phyloP scores from a whole-genome alignment of 1,140 invertebrate genomes.

The Pseudomyrmex flavicornis region DNA sequence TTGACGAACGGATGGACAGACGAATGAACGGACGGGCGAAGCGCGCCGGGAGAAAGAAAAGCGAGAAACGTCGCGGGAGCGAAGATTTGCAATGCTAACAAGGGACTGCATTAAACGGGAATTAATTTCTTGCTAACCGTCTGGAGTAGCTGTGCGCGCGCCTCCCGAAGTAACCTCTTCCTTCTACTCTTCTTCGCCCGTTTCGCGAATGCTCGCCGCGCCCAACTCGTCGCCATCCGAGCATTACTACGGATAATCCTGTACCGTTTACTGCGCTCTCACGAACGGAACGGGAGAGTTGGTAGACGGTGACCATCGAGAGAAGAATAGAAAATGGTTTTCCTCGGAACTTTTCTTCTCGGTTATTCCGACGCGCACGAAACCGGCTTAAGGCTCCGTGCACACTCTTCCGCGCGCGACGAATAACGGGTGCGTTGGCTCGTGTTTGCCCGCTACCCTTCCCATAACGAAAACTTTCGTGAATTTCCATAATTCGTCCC shows the following conservation, averaged over 20 bases:
- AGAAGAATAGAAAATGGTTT: slow-evolving; percentile 60
- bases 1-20: slow-evolving; percentile 31
- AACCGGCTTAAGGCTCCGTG: slow-evolving; percentile 41
- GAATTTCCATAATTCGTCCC: slow-evolving; percentile 43
- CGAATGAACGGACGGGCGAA: slow-evolving; percentile 6
- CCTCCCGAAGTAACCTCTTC: slow-evolving; percentile 26
- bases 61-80: slow-evolving; percentile 69
- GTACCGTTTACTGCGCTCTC: slow-evolving; percentile 73
- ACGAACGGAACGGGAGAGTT: slow-evolving; percentile 15
- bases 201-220: not conserved
- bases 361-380: slow-evolving; percentile 4
- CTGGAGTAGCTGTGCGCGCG: slow-evolving; percentile 74
- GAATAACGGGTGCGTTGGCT: slow-evolving; percentile 31
- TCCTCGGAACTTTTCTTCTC: slow-evolving; percentile 25
- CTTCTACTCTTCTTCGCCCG: slow-evolving; percentile 20
- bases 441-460: slow-evolving; percentile 13
- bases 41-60: slow-evolving; percentile 46
- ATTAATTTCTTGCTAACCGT: slow-evolving; percentile 84
- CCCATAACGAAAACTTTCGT: slow-evolving; percentile 14
- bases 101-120: slow-evolving; percentile 83
- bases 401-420: slow-evolving; percentile 1
- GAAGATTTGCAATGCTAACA: slow-evolving; percentile 84
- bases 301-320: slow-evolving; percentile 43
- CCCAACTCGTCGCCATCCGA: slow-evolving; percentile 33
- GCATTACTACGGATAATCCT: slow-evolving; percentile 79